These are phyloP conservation scores for Micromys minutus DNA, from an alignment of 2,113 vertebrate genomes.

Conservation along the genomic window DNA sequence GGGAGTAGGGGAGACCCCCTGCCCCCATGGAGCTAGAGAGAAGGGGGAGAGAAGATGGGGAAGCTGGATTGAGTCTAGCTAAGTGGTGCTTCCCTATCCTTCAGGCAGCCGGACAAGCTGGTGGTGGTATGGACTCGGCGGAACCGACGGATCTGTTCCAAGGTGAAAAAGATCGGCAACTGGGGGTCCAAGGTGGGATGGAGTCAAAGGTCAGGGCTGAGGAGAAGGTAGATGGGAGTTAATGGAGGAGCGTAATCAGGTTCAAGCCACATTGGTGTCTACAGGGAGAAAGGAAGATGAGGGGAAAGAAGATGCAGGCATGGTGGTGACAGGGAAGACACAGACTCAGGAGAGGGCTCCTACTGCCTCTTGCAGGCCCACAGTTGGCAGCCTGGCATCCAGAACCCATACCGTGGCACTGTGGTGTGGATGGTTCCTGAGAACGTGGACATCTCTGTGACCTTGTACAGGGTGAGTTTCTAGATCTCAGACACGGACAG, in stretches of 20 bases:
- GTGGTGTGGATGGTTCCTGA: constrained; percentile 95
- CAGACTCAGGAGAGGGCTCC: not conserved
- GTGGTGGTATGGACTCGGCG: constrained; percentile 94
- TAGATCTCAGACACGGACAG: not conserved
- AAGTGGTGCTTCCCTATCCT: not conserved
- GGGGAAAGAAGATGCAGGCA: not conserved
- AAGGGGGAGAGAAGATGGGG: not conserved
- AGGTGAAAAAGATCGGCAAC: constrained; percentile 82
- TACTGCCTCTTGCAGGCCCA: constrained; percentile 86
- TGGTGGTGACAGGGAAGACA: not conserved
- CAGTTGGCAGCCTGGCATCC: constrained; percentile 94
- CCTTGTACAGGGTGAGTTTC: constrained; percentile 91
- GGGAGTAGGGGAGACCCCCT: not conserved
- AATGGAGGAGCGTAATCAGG: not conserved
- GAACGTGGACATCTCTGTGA: constrained; percentile 94
- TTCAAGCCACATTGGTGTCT: not conserved
- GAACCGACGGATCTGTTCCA: constrained; percentile 93
- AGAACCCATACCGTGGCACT: constrained; percentile 93
- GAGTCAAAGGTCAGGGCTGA: fast-evolving
- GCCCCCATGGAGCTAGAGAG: not conserved
- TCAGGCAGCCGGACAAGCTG: constrained; percentile 94
- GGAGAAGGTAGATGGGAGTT: too few relatives aligned
- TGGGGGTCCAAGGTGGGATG: not conserved
- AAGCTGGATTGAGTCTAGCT: not conserved
- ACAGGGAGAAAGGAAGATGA: not conserved